Conservation (phyloP, 2,888 invertebrate species). For the Acrobasis consociella region DNA sequence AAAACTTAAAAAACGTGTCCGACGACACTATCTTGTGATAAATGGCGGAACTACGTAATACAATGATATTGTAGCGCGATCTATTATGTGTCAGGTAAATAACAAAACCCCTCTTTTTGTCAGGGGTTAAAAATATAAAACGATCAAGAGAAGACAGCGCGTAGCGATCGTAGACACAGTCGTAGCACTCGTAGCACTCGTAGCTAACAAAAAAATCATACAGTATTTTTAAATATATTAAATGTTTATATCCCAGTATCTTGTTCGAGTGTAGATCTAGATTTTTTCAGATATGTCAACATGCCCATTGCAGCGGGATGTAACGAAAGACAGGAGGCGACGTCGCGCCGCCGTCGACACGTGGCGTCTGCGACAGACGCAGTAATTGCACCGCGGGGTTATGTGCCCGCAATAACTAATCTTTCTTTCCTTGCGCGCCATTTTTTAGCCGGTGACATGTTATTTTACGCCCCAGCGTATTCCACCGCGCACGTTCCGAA, state of each 20-base stretch:
- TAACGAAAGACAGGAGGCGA: slow-evolving; percentile 14
- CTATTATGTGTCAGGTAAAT: too few relatives aligned
- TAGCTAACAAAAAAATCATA: too few relatives aligned
- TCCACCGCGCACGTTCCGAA: slow-evolving; percentile 45
- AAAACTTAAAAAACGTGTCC: too few relatives aligned
- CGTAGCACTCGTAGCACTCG: too few relatives aligned
- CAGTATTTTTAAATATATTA: too few relatives aligned
- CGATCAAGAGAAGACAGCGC: too few relatives aligned
- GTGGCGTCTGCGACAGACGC: slow-evolving; percentile 37
- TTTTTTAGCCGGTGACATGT: slow-evolving; percentile 66
- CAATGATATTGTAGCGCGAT: too few relatives aligned
- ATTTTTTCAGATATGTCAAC: not conserved
- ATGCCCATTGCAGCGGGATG: not conserved
- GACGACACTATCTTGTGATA: too few relatives aligned
- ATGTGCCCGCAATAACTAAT: slow-evolving; percentile 60
- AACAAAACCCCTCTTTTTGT: too few relatives aligned
- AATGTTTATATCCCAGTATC: not conserved
- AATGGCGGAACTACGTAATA: too few relatives aligned
- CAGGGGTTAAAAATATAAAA: slow-evolving; percentile 4
- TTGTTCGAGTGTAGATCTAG: not conserved
- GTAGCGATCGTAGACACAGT: too few relatives aligned
- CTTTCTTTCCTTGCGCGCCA: slow-evolving; percentile 51
- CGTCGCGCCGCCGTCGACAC: not conserved
- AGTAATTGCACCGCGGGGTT: slow-evolving; percentile 54
- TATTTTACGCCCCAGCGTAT: slow-evolving; percentile 60